Base-by-base conservation (phyloP, 2,113 vertebrate species). In the Coracopsis vasa region DNA sequence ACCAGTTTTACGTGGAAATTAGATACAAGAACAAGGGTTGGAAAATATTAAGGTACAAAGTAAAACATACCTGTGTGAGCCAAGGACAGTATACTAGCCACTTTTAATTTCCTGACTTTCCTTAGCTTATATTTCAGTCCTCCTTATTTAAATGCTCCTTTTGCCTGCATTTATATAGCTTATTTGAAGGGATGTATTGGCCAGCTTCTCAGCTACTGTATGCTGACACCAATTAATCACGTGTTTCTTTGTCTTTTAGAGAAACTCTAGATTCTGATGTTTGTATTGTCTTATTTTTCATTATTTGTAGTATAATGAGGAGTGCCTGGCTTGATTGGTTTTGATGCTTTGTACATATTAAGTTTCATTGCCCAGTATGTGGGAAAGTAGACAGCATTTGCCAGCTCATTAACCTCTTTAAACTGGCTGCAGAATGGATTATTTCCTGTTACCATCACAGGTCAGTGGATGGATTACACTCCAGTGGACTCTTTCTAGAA, bases 401-500 rank as follows among this genome's bases (percentile, higher is more conserved):
- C 86, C 95, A 94, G 89, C 86, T 95, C 92, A 96, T 97, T 95
- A 96, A 96, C 72, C 86, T 95, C 80, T 88, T 88, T 88, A 95
- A 95, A 91, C n/a, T 91, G 80, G 7, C 77, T 81, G 77, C 10
- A 9, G 77, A 94, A 92, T 86, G 35, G 91, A 95, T 94, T 84
- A 60, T 94, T 95, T 94, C 89, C 92, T 88, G 80, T 91, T 56
- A 62, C 50, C 47, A 94, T 86, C 79, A 80, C 41, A 94, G 88
- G 82, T 90, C 83, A 90, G 50, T 77, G 62, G 37, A 70, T 74
- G 80, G 71, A 56, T 90, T 90, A 48, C 72, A 42, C 58, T 85
- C 61, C 69, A 51, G 8, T 65, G 51, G 78, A 88, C 48, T 56
- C 61, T 79, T 86, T 80, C 33, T 79, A 41, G 85, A 85, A 56